phyloP scores from a whole-genome alignment of 2,888 invertebrate genomes.

The Myopa tessellatipennis region DNA sequence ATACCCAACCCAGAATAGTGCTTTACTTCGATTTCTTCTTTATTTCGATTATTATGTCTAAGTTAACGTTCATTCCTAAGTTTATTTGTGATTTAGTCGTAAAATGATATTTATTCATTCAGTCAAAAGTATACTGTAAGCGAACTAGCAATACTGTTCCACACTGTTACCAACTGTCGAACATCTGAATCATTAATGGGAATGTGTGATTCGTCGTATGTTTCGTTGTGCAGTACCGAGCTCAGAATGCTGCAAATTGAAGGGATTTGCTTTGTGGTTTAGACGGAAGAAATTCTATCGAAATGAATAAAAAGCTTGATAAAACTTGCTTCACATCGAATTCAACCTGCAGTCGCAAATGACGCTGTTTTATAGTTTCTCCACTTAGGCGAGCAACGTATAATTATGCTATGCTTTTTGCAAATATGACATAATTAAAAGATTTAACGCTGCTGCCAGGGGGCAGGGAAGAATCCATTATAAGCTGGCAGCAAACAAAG shows the following conservation, averaged over 20 bases:
- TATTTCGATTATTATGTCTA: no score
- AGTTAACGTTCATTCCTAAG: background rate
- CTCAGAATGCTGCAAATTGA: conserved; percentile 31
- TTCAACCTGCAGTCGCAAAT: background rate
- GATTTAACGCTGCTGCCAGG: background rate
- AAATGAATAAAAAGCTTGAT: conserved; percentile 1
- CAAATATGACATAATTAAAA: conserved; percentile 6
- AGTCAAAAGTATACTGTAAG: background rate
- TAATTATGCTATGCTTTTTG: conserved; percentile 54
- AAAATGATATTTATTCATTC: no score
- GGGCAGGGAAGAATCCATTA: conserved; percentile 36
- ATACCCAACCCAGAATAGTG: no score
- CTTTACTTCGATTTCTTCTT: background rate
- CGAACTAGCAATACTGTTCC: background rate
- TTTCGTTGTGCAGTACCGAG: background rate
- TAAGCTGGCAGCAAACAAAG: conserved; percentile 28
- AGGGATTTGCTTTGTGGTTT: conserved; percentile 45
- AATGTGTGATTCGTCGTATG: conserved; percentile 26
- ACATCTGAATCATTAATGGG: conserved; percentile 26
- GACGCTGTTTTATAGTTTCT: conserved; percentile 33
- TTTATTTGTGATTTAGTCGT: background rate
- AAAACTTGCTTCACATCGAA: no score
- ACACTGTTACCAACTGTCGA: background rate
- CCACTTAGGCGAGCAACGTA: conserved; percentile 53
- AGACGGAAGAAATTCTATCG: background rate